Conservation (phyloP, 2,888 invertebrate genomes). For the Lypha dubia region DNA sequence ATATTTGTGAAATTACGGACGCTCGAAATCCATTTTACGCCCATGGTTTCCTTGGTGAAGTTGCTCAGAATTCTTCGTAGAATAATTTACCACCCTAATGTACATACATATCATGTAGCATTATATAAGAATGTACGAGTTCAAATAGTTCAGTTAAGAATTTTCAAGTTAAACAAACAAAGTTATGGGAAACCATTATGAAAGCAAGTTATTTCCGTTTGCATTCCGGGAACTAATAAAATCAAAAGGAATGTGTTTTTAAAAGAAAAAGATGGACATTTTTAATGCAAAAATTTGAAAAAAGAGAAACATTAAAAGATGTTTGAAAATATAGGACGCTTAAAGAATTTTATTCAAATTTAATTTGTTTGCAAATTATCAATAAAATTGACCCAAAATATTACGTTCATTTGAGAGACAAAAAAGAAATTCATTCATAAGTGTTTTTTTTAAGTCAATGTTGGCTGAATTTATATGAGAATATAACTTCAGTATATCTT, state of each 20-base stretch:
- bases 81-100: too few relatives aligned
- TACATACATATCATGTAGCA: conserved; percentile 27
- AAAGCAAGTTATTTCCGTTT: conserved; percentile 9
- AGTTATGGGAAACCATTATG: conserved; percentile 3
- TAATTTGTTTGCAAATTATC: neutral
- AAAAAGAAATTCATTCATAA: conserved; percentile 39
- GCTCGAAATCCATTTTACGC: too few relatives aligned
- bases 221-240: conserved; percentile 25
- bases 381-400: conserved; percentile 38
- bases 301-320: neutral
- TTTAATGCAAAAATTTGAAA: neutral
- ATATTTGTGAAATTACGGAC: too few relatives aligned
- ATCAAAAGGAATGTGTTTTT: conserved; percentile 1
- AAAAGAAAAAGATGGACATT: neutral
- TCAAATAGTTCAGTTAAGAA: conserved; percentile 28
- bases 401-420: conserved; percentile 4
- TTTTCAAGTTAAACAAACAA: neutral
- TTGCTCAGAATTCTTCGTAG: too few relatives aligned
- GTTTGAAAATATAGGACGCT: neutral
- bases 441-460: conserved; percentile 20
- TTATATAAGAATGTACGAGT: conserved; percentile 14
- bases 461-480: too few relatives aligned
- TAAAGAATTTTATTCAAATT: neutral
- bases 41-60: too few relatives aligned
- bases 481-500: neutral